Percentiles rank a stretch among this genome's conserved stretches.
phyloP scores from a whole-genome alignment of 1,140 invertebrate genomes.

The Drosophila virilis region DNA sequence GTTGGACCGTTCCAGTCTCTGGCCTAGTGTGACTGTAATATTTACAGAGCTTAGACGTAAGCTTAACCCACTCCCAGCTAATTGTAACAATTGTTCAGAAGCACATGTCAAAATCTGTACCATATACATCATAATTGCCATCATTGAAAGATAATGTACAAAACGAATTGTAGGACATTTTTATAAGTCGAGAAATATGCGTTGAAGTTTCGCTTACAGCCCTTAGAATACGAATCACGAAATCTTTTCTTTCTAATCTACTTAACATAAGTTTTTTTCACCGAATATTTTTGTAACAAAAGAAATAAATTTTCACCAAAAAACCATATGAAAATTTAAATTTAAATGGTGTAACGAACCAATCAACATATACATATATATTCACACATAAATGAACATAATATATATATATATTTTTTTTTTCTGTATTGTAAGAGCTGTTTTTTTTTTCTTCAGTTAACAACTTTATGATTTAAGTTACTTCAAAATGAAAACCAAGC shows the following conservation, averaged over 20 bases:
- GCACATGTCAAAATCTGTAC: constrained; percentile 39
- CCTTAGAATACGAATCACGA: constrained; percentile 46
- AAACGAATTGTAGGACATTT: constrained; percentile 45
- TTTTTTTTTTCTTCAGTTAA: too few species aligned
- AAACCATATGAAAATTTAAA: constrained; percentile 11
- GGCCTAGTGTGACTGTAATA: constrained; percentile 64
- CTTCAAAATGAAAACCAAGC: too few species aligned
- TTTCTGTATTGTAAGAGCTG: too few species aligned
- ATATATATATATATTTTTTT: too few species aligned
- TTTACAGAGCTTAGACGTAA: constrained; percentile 70
- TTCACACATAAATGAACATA: too few species aligned
- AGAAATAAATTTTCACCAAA: constrained; percentile 29
- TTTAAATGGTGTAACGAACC: not conserved
- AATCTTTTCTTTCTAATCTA: constrained; percentile 65
- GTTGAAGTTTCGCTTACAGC: constrained; percentile 41
- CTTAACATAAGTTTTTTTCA: constrained; percentile 59
- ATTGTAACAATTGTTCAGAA: constrained; percentile 51
- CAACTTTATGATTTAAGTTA: not conserved
- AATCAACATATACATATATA: not conserved
- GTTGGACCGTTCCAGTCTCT: constrained; percentile 32
- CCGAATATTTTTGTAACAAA: constrained; percentile 57
- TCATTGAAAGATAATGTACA: constrained; percentile 75
- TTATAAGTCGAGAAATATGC: constrained; percentile 41
- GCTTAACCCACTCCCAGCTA: constrained; percentile 46
- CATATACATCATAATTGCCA: constrained; percentile 68